Percentiles rank a stretch among this genome's conserved stretches.
Conservation (phyloP, 2,888 invertebrate genomes). For the Tetanocera ferruginea region DNA sequence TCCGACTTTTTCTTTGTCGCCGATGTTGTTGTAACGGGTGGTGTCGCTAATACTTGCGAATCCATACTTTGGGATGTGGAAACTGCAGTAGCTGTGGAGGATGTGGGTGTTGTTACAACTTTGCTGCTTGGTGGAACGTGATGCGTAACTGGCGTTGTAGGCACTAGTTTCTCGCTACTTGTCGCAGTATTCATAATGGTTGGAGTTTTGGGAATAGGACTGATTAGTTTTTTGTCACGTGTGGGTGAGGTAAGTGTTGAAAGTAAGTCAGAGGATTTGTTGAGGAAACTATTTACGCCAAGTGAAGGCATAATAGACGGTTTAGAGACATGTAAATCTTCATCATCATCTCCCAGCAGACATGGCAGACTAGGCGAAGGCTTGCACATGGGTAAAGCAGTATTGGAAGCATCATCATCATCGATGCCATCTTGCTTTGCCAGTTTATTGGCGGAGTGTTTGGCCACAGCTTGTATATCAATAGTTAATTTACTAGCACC, state of each 20-base stretch:
- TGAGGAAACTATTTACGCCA: constrained; percentile 40
- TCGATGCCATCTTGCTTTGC: constrained; percentile 54
- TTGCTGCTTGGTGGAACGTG: constrained; percentile 36
- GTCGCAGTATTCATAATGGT: constrained; percentile 55
- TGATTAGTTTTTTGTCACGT: constrained; percentile 68
- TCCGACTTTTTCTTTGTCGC: constrained; percentile 72
- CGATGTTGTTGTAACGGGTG: constrained; percentile 60
- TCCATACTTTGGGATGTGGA: constrained; percentile 38
- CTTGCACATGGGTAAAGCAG: constrained; percentile 63
- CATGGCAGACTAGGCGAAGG: constrained; percentile 77
- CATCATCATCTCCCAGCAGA: constrained; percentile 75
- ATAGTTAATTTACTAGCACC: constrained; percentile 58
- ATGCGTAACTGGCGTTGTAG: constrained; percentile 53
- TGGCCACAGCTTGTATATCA: constrained; percentile 57
- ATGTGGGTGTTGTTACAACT: constrained; percentile 46
- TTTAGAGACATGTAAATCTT: constrained; percentile 30
- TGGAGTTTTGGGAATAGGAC: constrained; percentile 74
- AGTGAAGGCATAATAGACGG: background rate
- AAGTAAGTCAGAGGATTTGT: constrained; percentile 53
- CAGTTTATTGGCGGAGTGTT: constrained; percentile 45
- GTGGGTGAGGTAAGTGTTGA: constrained; percentile 62
- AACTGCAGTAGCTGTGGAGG: constrained; percentile 35
- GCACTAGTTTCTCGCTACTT: constrained; percentile 41
- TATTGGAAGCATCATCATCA: constrained; percentile 68
- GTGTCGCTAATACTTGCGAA: constrained; percentile 46